These are phyloP conservation scores for Sturnira hondurensis DNA, from an alignment of 2,113 vertebrate genomes.

Conservation along the genomic window DNA sequence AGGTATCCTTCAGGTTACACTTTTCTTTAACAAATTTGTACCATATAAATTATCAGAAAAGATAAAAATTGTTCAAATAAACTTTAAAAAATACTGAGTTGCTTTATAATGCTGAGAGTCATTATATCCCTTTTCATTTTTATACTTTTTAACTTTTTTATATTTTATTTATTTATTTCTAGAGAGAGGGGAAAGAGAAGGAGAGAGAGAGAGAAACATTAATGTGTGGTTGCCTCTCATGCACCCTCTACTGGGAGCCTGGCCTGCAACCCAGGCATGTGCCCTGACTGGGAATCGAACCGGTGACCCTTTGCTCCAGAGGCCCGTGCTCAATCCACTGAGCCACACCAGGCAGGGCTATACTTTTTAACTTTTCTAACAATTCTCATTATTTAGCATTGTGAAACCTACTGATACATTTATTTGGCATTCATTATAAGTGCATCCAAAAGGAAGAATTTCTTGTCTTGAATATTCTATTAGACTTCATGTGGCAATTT, in stretches of 20 bases:
- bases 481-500: background rate
- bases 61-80: conserved; percentile 22
- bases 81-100: background rate
- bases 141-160: background rate
- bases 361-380: background rate
- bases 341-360: no score
- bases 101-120: background rate
- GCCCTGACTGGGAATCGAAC: no score
- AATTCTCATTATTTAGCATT: background rate
- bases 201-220: no score
- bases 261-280: no score
- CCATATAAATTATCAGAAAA: background rate
- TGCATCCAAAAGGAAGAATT: background rate
- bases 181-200: no score
- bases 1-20: background rate
- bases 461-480: background rate
- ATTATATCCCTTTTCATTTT: background rate
- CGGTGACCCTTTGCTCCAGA: no score
- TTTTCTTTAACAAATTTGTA: background rate
- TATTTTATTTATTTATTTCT: no score
- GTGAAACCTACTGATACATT: background rate
- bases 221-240: no score
- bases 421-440: background rate
- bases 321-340: no score
- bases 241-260: no score